Evolutionary conservation across 2,797 vertebrate species (phyloP), one percentile per base, ranked within the genome.

Genomic region (Podargus strigoides): DNA sequence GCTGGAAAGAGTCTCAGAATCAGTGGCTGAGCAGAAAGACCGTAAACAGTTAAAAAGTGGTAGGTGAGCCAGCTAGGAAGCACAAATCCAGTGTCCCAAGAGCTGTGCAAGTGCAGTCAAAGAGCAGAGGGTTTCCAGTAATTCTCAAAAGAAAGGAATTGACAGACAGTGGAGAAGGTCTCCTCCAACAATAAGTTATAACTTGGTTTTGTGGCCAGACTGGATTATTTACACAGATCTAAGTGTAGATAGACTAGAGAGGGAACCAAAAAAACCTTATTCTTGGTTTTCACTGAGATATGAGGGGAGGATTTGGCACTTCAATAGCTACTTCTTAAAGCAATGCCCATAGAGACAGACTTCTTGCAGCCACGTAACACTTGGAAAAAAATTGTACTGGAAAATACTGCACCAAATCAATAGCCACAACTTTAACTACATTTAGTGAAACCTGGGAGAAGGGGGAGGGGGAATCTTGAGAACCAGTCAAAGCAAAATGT

Each of bases 401-500:
- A 85, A 85, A 89, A 39, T 68, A 55, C 34, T 90, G 23, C 34
- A 64, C 19, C 26, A 86, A 60, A 78, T 73, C 36, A 62, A 89
- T 73, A 88, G 21, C 34, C 46, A 60, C 15, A 64, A 22, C n/a
- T 94, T 95, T 63, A 75, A 72, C 55, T 91, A 24, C n/a, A 39
- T 46, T 53, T 56, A 59, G 15, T 75, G 88, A 96, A 96, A 87
- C 23, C 30, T 41, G 15, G 44, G 49, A 77, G 17, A 17, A 74
- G 28, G 49, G 59, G 84, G 28, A 55, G 32, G 17, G 59, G 69
- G 39, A 87, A 87, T 88, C 79, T 91, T 91, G 91, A 91, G 90
- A 95, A 95, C 21, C 18, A 75, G 90, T 92, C 92, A 96, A 82
- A 85, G 86, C 39, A 81, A 96, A 97, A 97, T 91, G 93, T 93